These are phyloP conservation scores for Aulostomus chinensis DNA, from an alignment of 2,797 vertebrate genomes.

Conservation along the genomic window DNA sequence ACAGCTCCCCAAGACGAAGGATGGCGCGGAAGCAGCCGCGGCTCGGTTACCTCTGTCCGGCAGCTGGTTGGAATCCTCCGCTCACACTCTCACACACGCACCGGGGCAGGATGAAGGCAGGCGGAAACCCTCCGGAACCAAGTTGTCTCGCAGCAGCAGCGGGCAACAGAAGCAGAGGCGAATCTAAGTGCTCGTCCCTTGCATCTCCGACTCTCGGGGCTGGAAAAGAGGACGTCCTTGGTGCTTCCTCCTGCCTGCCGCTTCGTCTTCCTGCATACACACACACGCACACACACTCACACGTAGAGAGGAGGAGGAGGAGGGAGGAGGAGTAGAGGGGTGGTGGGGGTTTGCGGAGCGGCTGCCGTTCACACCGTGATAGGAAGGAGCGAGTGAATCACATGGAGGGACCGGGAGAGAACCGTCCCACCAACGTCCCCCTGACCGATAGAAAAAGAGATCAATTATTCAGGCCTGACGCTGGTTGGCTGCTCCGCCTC, in stretches of 20 bases:
- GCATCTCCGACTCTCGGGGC: conserved; percentile 73
- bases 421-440: conserved; percentile 75
- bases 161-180: conserved; percentile 36
- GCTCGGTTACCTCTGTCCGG: conserved; percentile 76
- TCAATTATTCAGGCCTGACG: conserved; percentile 64
- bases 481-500: conserved; percentile 34
- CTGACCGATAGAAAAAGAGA: conserved; percentile 60
- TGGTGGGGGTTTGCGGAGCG: conserved; percentile 41
- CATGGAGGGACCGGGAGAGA: conserved; percentile 66
- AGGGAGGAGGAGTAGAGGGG: conserved; percentile 26
- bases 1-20: conserved; percentile 62
- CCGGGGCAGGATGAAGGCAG: too few relatives aligned
- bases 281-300: conserved; percentile 9
- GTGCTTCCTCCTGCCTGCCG: conserved; percentile 58
- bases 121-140: conserved; percentile 31
- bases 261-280: conserved; percentile 56
- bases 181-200: conserved; percentile 69
- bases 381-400: conserved; percentile 65
- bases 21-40: conserved; percentile 2
- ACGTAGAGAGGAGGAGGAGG: conserved; percentile 39
- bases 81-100: conserved; percentile 14
- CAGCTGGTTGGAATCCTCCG: conserved; percentile 41
- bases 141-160: conserved; percentile 70
- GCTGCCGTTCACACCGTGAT: conserved; percentile 60
- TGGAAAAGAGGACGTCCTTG: conserved; percentile 79